Conservation (phyloP, 2,797 vertebrate species). For the Gymnoscopelus microlampas region DNA sequence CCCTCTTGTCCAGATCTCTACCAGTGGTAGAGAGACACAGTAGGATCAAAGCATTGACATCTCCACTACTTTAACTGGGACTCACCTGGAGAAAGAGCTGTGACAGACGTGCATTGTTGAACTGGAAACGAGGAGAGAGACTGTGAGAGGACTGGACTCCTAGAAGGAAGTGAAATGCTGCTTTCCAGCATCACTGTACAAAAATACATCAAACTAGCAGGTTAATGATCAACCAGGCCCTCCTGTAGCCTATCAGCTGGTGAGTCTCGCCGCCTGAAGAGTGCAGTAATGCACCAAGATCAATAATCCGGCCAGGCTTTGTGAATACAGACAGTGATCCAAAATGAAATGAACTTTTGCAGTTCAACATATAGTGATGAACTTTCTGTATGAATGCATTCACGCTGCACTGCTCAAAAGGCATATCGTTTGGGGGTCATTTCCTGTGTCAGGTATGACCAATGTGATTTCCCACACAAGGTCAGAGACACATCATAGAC, state of each 20-base stretch:
- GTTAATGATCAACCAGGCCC: conserved; percentile 78
- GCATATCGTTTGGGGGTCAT: not conserved
- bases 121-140: conserved; percentile 22
- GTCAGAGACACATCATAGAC: conserved; percentile 48
- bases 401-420: not conserved
- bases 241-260: conserved; percentile 34
- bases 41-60: not conserved
- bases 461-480: conserved; percentile 53
- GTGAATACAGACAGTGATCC: not conserved
- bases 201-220: conserved; percentile 69
- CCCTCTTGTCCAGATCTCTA: not conserved
- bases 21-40: not conserved
- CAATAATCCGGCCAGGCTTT: not conserved
- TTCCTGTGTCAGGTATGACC: conserved; percentile 26
- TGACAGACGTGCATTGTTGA: conserved; percentile 39
- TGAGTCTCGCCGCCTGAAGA: conserved; percentile 37
- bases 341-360: not conserved
- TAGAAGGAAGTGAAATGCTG: conserved; percentile 69
- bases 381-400: not conserved
- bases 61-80: not conserved
- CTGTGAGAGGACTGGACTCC: conserved; percentile 27
- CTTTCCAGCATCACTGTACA: conserved; percentile 64
- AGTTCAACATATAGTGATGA: not conserved
- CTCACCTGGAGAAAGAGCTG: conserved; percentile 67
- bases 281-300: conserved; percentile 6